phyloP scores from a whole-genome alignment of 53 echinoderm and acorn worm species.

The Holothuria leucospilota region DNA sequence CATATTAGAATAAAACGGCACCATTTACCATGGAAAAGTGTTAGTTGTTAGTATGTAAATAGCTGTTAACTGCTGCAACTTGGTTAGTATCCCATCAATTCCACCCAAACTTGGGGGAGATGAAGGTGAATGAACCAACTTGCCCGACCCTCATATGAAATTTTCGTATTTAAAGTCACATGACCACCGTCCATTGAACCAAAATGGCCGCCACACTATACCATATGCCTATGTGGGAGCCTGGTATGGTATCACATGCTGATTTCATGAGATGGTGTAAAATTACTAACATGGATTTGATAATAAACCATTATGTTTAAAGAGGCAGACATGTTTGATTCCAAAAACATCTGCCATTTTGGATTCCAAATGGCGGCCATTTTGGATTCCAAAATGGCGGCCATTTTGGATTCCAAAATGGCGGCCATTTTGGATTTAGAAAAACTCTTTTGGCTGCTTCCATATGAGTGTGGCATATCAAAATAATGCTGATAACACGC shows the following conservation, averaged over 20 bases:
- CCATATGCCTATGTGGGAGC: background rate
- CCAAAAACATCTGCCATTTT: background rate
- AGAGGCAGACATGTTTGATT: background rate
- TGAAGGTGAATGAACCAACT: background rate
- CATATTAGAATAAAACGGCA: background rate
- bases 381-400: background rate
- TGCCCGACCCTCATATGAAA: too few relatives aligned
- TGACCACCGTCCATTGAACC: background rate
- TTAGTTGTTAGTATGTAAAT: background rate
- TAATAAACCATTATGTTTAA: background rate
- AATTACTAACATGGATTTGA: too few relatives aligned
- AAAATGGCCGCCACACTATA: background rate
- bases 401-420: background rate
- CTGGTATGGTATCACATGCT: background rate
- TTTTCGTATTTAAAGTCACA: background rate
- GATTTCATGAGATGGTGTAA: too few relatives aligned
- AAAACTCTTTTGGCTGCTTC: too few relatives aligned
- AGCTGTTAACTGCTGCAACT: background rate
- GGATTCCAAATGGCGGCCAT: constrained; percentile 3
- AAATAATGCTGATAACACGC: background rate
- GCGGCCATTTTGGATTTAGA: background rate
- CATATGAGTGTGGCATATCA: background rate
- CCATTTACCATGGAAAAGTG: background rate
- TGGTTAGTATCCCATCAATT: background rate
- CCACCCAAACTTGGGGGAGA: background rate